Conservation (phyloP, 2,888 invertebrate genomes). For the Chromoteleia sp. region DNA sequence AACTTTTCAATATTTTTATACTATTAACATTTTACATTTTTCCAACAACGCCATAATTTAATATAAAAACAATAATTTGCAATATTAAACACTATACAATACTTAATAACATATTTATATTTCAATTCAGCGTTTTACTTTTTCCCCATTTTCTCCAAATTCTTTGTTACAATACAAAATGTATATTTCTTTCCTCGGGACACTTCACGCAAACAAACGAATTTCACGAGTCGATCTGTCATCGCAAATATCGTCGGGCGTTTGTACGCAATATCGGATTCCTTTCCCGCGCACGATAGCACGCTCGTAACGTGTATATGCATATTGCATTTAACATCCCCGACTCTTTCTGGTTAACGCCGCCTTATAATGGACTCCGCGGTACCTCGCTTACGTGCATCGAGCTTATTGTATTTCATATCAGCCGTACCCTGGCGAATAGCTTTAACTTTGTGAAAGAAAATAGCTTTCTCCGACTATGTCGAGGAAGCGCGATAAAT, state of each 20-base stretch:
- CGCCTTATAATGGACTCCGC: slow-evolving; percentile 49
- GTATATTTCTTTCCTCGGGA: too few species aligned
- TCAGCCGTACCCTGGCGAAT: slow-evolving; percentile 30
- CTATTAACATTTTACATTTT: too few species aligned
- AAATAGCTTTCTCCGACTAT: slow-evolving; percentile 47
- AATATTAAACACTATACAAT: too few species aligned
- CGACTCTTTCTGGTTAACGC: slow-evolving; percentile 17
- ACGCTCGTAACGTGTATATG: slow-evolving; percentile 10
- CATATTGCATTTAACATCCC: slow-evolving; percentile 49
- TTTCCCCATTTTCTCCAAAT: too few species aligned
- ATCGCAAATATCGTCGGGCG: slow-evolving; percentile 2
- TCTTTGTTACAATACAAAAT: too few species aligned
- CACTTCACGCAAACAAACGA: too few species aligned
- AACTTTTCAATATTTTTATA: too few species aligned
- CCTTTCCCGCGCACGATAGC: slow-evolving; percentile 18
- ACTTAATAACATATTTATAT: too few species aligned
- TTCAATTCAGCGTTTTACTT: too few species aligned
- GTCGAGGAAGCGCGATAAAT: slow-evolving; percentile 58
- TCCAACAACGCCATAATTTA: too few species aligned
- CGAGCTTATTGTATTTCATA: slow-evolving; percentile 66
- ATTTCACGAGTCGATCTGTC: slow-evolving; percentile 1
- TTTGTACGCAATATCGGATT: slow-evolving; percentile 4
- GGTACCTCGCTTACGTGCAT: slow-evolving; percentile 52
- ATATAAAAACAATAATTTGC: too few species aligned
- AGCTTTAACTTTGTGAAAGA: slow-evolving; percentile 34